Conservation (phyloP, 2,113 vertebrate species). For the Saccopteryx bilineata region DNA sequence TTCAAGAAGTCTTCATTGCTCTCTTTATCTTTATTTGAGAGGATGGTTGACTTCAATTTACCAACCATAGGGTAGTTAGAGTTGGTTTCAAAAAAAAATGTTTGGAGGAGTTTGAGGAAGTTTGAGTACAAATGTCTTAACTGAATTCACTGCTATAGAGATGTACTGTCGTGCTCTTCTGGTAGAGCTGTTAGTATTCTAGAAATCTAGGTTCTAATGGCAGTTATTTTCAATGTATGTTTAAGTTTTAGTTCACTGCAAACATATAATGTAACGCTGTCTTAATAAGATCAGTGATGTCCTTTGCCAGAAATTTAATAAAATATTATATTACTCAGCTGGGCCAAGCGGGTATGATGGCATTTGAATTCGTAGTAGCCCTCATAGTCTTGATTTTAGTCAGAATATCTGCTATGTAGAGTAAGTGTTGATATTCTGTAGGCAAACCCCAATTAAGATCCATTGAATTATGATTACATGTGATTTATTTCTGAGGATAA, state of each 20-base stretch:
- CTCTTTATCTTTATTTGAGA: not conserved
- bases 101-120: not conserved
- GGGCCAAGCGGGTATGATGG: not conserved
- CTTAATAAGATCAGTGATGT: not conserved
- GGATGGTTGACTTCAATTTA: not conserved
- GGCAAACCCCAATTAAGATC: not conserved
- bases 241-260: not conserved
- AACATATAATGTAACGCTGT: not conserved
- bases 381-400: not conserved
- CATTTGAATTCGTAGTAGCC: not conserved
- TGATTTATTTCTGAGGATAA: not conserved
- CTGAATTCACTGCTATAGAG: not conserved
- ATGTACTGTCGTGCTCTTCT: not conserved
- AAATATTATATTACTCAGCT: not conserved
- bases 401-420: not conserved
- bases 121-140: not conserved
- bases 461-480: not conserved
- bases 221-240: not conserved
- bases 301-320: constrained; percentile 22
- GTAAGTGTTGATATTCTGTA: not conserved
- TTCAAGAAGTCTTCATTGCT: not conserved
- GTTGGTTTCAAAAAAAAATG: not conserved
- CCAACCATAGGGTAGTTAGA: not conserved
- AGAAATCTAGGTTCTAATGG: not conserved
- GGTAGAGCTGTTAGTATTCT: not conserved